Evolutionary conservation across 2,113 vertebrate species (phyloP).

Genomic region (Xiphorhynchus elegans): DNA sequence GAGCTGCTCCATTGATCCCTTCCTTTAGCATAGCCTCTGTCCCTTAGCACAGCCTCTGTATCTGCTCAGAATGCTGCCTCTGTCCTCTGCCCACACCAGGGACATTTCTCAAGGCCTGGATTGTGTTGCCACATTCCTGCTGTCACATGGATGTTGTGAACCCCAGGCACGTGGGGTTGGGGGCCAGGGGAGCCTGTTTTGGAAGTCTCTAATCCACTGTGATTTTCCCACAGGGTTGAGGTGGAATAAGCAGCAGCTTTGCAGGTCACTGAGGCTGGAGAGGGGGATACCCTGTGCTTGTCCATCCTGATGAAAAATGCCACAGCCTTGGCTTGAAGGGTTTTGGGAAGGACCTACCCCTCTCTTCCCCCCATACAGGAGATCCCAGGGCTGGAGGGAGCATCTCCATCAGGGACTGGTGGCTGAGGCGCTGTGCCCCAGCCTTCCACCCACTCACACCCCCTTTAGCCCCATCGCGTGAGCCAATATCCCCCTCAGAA

Average conservation of each 20-base stretch:
- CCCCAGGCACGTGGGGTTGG: rapidly evolving
- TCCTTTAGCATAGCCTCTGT: neutral
- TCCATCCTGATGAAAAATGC: neutral
- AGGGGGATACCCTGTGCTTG: neutral
- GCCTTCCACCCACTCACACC: too few relatives aligned
- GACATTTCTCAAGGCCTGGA: neutral
- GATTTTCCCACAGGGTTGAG: neutral
- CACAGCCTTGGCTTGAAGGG: neutral
- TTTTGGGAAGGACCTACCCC: neutral
- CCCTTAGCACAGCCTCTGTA: neutral
- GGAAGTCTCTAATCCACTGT: rapidly evolving
- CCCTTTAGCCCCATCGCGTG: neutral
- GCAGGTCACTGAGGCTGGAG: rapidly evolving
- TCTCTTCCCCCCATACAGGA: rapidly evolving
- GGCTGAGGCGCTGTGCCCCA: rapidly evolving
- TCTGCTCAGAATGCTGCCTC: neutral
- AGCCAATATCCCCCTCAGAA: neutral
- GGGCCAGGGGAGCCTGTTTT: neutral
- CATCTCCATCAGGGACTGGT: neutral
- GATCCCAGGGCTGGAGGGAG: rapidly evolving
- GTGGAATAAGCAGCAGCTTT: neutral
- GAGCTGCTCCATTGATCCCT: neutral
- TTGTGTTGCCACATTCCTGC: conserved; percentile 12
- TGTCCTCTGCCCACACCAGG: neutral
- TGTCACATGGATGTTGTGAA: neutral